Percentiles rank a stretch among this genome's conserved stretches.
These are phyloP conservation scores for Oxygymnocypris stewartii DNA, from an alignment of 2,113 vertebrate species.

Conservation along the genomic window DNA sequence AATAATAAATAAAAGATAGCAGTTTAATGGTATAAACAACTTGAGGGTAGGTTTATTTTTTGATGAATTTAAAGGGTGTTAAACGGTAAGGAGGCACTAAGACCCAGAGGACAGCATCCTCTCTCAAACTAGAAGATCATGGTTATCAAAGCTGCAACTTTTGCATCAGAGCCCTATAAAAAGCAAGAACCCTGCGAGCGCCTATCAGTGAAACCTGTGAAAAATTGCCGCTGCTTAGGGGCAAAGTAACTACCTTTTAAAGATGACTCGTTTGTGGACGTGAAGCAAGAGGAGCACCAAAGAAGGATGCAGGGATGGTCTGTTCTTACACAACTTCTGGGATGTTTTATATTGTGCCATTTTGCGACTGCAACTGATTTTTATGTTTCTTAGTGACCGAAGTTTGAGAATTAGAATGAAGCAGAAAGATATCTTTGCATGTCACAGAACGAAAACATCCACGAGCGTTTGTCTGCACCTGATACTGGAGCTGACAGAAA, in stretches of 20 bases:
- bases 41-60: background rate
- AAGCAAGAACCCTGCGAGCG: slow-evolving; percentile 61
- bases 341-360: slow-evolving; percentile 7
- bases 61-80: background rate
- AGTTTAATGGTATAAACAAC: background rate
- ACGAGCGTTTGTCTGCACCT: background rate
- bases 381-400: background rate
- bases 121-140: slow-evolving; percentile 43
- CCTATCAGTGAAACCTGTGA: slow-evolving; percentile 61
- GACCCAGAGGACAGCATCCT: slow-evolving; percentile 70
- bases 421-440: background rate
- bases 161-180: slow-evolving; percentile 69
- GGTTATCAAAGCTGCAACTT: slow-evolving; percentile 68
- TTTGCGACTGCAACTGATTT: background rate
- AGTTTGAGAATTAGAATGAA: background rate
- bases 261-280: slow-evolving; percentile 12
- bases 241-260: slow-evolving; percentile 11
- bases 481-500: background rate
- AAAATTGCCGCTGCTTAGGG: slow-evolving; percentile 52
- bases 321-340: slow-evolving; percentile 32
- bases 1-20: background rate
- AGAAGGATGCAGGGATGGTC: slow-evolving; percentile 6
- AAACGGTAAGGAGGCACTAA: slow-evolving; percentile 66
- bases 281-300: slow-evolving; percentile 9
- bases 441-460: background rate